A percentile compares a stretch with the other conserved stretches of the same genome.
Evolutionary conservation across 2,797 vertebrate species (phyloP).

Genomic region (Mormyrus proboscirostris): DNA sequence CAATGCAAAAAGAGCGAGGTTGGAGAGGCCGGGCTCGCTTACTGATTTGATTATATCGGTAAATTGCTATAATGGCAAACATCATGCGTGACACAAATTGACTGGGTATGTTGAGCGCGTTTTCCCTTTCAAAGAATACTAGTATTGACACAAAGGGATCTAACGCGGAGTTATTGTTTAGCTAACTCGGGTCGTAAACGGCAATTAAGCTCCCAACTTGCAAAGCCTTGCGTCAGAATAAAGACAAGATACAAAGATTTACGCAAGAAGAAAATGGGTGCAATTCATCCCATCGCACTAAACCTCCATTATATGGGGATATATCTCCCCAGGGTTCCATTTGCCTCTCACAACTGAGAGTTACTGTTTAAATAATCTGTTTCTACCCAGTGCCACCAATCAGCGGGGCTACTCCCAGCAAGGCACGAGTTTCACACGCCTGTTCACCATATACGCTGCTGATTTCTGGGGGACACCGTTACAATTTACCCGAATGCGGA

Average conservation of each 20-base stretch:
- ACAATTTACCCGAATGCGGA: neutral
- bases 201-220: slow-evolving; percentile 25
- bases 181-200: slow-evolving; percentile 31
- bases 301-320: slow-evolving; percentile 31
- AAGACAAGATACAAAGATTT: slow-evolving; percentile 30
- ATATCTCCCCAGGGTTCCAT: slow-evolving; percentile 23
- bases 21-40: neutral
- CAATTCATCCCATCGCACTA: slow-evolving; percentile 30
- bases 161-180: slow-evolving; percentile 35
- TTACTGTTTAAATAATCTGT: slow-evolving; percentile 37
- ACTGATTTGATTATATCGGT: slow-evolving; percentile 25
- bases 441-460: neutral
- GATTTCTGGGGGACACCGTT: neutral
- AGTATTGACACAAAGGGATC: slow-evolving; percentile 24
- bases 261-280: slow-evolving; percentile 31
- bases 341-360: slow-evolving; percentile 31
- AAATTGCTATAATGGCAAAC: slow-evolving; percentile 9
- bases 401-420: slow-evolving; percentile 12
- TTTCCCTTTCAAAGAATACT: neutral
- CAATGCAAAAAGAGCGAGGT: neutral
- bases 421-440: neutral
- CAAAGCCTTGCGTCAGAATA: slow-evolving; percentile 5
- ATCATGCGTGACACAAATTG: slow-evolving; percentile 15
- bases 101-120: slow-evolving; percentile 4
- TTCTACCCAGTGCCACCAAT: slow-evolving; percentile 25